A percentile compares a stretch with the other conserved stretches of the same genome.
Conservation (phyloP, 2,113 vertebrate species). For the Triplophysa siluroides region DNA sequence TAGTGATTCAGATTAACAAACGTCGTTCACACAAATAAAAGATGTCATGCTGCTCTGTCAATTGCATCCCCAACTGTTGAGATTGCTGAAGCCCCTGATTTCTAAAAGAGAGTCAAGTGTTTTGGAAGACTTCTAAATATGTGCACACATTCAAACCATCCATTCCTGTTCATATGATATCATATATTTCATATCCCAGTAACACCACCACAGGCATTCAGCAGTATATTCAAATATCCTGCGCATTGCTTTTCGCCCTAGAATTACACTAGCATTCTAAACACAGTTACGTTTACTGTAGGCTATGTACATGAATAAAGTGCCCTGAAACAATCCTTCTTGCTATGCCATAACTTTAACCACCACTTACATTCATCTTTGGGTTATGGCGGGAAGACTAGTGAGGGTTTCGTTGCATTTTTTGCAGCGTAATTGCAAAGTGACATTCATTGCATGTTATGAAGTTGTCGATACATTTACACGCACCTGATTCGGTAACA, state of each 20-base stretch:
- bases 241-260: not conserved
- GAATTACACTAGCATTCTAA: slow-evolving; percentile 21
- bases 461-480: not conserved
- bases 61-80: slow-evolving; percentile 34
- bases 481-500: not conserved
- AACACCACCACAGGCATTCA: not conserved
- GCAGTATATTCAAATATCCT: slow-evolving; percentile 29
- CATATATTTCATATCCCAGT: not conserved
- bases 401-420: slow-evolving; percentile 10
- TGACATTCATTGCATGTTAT: slow-evolving; percentile 41
- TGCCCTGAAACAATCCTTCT: slow-evolving; percentile 36
- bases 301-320: slow-evolving; percentile 48
- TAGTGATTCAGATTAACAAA: not conserved
- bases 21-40: not conserved
- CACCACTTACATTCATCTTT: slow-evolving; percentile 19
- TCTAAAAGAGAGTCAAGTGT: slow-evolving; percentile 33
- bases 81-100: slow-evolving; percentile 48
- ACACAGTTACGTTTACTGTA: not conserved
- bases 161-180: not conserved
- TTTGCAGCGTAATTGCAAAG: slow-evolving; percentile 2
- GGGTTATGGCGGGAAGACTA: slow-evolving; percentile 15
- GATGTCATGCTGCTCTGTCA: slow-evolving; percentile 32
- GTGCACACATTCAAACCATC: slow-evolving; percentile 18
- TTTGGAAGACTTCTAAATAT: slow-evolving; percentile 51
- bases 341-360: slow-evolving; percentile 1